Percentiles rank a stretch among this genome's conserved stretches.
These are phyloP conservation scores for Ophioderma brevispina DNA, from an alignment of 35 echinoderm and acorn worm genomes.

Conservation along the genomic window DNA sequence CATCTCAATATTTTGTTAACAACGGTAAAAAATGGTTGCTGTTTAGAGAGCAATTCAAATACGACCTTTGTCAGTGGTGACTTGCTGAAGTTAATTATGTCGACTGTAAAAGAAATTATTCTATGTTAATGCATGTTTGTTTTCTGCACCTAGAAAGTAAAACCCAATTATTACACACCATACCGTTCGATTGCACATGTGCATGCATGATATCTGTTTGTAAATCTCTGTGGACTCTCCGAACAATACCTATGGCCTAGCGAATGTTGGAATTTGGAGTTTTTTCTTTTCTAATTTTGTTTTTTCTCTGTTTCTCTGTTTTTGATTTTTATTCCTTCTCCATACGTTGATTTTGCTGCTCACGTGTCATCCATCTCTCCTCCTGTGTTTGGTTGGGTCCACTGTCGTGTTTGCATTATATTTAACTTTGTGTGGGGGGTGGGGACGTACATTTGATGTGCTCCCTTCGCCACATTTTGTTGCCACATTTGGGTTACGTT, in stretches of 20 bases:
- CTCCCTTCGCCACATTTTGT: not conserved
- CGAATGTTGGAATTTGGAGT: not conserved
- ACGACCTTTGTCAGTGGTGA: too few relatives aligned
- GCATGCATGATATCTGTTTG: too few relatives aligned
- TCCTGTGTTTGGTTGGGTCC: not conserved
- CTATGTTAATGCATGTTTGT: too few relatives aligned
- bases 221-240: not conserved
- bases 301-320: constrained; percentile 2
- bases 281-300: not conserved
- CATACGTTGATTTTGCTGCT: constrained; percentile 10
- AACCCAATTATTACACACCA: too few relatives aligned
- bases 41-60: too few relatives aligned
- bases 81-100: too few relatives aligned
- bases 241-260: not conserved
- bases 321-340: constrained; percentile 14
- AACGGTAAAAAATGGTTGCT: too few relatives aligned
- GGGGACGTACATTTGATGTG: not conserved
- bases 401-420: constrained; percentile 22
- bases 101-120: too few relatives aligned
- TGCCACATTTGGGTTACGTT: constrained; percentile 14
- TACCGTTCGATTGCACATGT: too few relatives aligned
- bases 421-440: not conserved
- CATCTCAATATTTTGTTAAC: too few relatives aligned
- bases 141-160: too few relatives aligned
- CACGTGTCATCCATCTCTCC: not conserved